phyloP scores from a whole-genome alignment of 2,888 invertebrate species.

The Erebia aethiops region DNA sequence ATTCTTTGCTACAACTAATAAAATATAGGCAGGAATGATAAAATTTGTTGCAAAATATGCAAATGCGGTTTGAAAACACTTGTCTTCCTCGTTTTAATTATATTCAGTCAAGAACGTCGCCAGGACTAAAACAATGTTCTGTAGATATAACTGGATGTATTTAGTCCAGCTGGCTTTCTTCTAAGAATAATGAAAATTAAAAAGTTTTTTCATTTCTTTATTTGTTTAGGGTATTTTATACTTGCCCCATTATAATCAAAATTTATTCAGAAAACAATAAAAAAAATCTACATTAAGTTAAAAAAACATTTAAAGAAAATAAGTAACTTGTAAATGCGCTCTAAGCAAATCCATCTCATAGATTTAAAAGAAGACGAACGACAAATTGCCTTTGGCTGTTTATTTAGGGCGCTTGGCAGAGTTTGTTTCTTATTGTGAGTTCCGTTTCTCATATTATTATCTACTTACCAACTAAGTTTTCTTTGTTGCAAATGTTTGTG shows the following conservation, averaged over 20 bases:
- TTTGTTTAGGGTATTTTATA: too few relatives aligned
- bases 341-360: constrained; percentile 9
- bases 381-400: constrained; percentile 14
- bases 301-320: background rate
- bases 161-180: background rate
- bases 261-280: too few relatives aligned
- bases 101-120: background rate
- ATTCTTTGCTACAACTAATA: background rate
- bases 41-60: background rate
- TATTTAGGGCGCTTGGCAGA: constrained; percentile 4
- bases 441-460: background rate
- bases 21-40: background rate
- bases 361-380: constrained; percentile 10
- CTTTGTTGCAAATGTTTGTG: background rate
- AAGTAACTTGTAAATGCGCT: background rate
- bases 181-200: background rate
- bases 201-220: too few relatives aligned
- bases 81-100: background rate
- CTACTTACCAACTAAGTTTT: background rate
- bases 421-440: constrained; percentile 5
- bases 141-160: background rate
- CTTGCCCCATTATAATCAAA: too few relatives aligned
- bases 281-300: too few relatives aligned
- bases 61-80: background rate
- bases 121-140: background rate